A percentile compares a stretch with the other conserved stretches of the same genome.
These are phyloP conservation scores for Harpalus rubripes DNA, from an alignment of 2,888 invertebrate genomes.

Conservation along the genomic window DNA sequence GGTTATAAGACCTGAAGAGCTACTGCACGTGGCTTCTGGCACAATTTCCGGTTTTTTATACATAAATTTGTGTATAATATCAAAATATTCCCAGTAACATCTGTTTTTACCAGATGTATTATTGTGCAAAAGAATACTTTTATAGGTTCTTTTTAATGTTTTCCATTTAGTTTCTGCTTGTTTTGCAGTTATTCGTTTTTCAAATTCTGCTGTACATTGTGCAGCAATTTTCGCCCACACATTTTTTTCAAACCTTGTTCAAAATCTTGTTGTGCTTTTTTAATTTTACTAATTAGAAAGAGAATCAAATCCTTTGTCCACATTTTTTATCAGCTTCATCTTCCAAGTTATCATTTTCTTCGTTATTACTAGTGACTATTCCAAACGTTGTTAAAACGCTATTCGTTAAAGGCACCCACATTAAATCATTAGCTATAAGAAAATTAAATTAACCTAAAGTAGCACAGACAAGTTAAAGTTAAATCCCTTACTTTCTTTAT, in stretches of 20 bases:
- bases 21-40: slow-evolving; percentile 24
- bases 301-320: slow-evolving; percentile 2
- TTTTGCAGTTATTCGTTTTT: slow-evolving; percentile 5
- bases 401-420: too few species aligned
- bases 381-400: too few species aligned
- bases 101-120: slow-evolving; percentile 19
- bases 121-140: slow-evolving; percentile 15
- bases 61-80: slow-evolving; percentile 38
- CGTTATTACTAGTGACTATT: too few species aligned
- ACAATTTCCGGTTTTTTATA: too few species aligned
- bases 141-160: slow-evolving; percentile 24
- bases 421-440: too few species aligned
- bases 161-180: slow-evolving; percentile 11
- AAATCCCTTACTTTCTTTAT: too few species aligned
- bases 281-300: background rate
- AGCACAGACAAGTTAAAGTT: too few species aligned
- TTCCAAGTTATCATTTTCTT: too few species aligned
- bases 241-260: background rate
- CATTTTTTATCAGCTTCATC: too few species aligned
- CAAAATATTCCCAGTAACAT: slow-evolving; percentile 12
- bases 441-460: too few species aligned
- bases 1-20: background rate
- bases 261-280: background rate
- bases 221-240: slow-evolving; percentile 26
- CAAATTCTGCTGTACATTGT: slow-evolving; percentile 18